Base-by-base conservation (phyloP, 2,888 invertebrate genomes). In the Malthinus seriepunctatus region DNA sequence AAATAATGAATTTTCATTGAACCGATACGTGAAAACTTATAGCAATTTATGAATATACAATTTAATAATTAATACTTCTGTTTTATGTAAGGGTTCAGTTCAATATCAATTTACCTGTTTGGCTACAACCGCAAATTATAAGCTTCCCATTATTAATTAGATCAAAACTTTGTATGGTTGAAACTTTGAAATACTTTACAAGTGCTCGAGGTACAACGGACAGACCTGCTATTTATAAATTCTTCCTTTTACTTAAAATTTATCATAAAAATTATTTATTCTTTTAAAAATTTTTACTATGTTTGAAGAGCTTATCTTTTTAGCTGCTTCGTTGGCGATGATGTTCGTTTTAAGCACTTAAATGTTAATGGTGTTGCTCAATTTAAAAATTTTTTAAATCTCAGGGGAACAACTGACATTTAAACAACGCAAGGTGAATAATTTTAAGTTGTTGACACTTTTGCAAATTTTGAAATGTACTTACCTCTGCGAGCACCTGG, bases 401-500 rank as follows among this genome's bases (percentile, higher is more conserved):
- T 23, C 23, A 3, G 5, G 23, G 5, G 23, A 23, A 23, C 23
- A 23, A 23, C 23, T 23, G 23, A 23, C 23, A 23, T 23, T 23
- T 23, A 23, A 23, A 23, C 23, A 23, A 23, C 5, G 5, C 23
- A 23, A 23, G 23, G 23, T 23, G 23, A 23, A 39, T 39, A 0
- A 15, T 39, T 5, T 23, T n/a, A 15, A 12, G 39, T 42, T 42
- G 23, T 42, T 42, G 9, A 42, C 39, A 42, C n/a, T 9, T 42
- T 42, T 42, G 39, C 23, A 42, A 42, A 42, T 42, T 42, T n/a
- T 42, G 12, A 42, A 60, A 61, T 56, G 53, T 61, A 59, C 53
- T 32, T 49, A 64, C 63, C 64, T 67, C 66, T 48, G 69, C 69
- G 46, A 63, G 65, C 62, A 67, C 69, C 55, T 64, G 67, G 66